Evolutionary conservation across 2,797 vertebrate genomes (phyloP).

Genomic region (Acrocephalus scirpaceus): DNA sequence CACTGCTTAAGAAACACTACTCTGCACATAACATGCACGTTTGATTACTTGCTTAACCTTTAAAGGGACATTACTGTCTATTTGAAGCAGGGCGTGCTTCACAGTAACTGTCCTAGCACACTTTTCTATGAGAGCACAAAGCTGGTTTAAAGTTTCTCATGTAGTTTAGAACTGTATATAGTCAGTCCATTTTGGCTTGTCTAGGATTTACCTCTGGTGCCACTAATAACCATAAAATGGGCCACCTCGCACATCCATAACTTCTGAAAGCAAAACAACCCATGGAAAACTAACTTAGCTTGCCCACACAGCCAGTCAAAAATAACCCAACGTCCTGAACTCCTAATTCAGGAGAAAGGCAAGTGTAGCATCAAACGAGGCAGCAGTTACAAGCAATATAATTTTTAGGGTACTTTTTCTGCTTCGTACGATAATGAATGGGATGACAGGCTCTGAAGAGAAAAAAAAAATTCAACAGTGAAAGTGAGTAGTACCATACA

Average conservation of each 20-base stretch:
- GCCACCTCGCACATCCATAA: accelerated
- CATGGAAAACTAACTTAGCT: not conserved
- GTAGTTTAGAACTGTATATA: not conserved
- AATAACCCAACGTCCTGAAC: not conserved
- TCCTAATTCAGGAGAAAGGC: not conserved
- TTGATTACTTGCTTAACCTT: not conserved
- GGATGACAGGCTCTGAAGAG: not conserved
- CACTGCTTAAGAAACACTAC: not conserved
- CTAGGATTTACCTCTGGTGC: not conserved
- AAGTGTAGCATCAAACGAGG: not conserved
- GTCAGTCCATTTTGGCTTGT: not conserved
- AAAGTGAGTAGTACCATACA: not conserved
- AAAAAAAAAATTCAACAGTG: not conserved
- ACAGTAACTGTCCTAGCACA: not conserved
- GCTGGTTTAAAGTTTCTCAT: not conserved
- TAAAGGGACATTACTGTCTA: not conserved
- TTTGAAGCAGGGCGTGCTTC: not conserved
- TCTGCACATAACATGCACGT: accelerated
- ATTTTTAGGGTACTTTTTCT: not conserved
- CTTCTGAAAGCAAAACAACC: not conserved
- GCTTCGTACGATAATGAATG: not conserved
- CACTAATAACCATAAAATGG: not conserved
- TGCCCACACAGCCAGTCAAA: not conserved
- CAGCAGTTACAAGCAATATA: not conserved
- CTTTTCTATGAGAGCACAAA: not conserved